These are phyloP conservation scores for Ctenopoma multispine DNA, from an alignment of 2,797 vertebrate genomes.

Conservation along the genomic window DNA sequence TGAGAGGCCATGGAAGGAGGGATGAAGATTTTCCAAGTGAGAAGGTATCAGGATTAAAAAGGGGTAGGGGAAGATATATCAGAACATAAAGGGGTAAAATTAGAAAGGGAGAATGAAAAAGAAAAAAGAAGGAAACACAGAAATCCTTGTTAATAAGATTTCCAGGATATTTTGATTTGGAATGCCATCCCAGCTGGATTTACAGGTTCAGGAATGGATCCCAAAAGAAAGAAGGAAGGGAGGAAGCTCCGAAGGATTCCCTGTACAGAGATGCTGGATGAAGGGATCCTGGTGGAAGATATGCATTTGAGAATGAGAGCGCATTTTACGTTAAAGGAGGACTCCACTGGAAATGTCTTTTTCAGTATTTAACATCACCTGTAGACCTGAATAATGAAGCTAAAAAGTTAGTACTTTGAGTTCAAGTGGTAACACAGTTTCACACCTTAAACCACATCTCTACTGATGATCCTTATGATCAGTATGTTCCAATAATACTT, in stretches of 20 bases:
- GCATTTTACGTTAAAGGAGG: slow-evolving; percentile 48
- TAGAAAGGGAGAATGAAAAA: slow-evolving; percentile 48
- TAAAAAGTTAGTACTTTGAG: background rate
- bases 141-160: slow-evolving; percentile 83
- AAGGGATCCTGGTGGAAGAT: slow-evolving; percentile 58
- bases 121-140: slow-evolving; percentile 69
- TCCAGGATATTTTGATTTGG: slow-evolving; percentile 65
- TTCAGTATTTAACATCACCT: background rate
- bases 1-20: slow-evolving; percentile 51
- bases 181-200: slow-evolving; percentile 64
- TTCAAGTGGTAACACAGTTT: background rate
- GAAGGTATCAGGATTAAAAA: slow-evolving; percentile 12
- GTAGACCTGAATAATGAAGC: background rate
- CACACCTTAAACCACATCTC: too few species aligned
- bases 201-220: slow-evolving; percentile 60
- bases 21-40: slow-evolving; percentile 57
- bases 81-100: slow-evolving; percentile 49
- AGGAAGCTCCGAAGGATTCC: slow-evolving; percentile 63
- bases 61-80: slow-evolving; percentile 56
- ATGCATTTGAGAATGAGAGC: slow-evolving; percentile 50
- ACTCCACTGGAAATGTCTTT: slow-evolving; percentile 25
- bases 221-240: slow-evolving; percentile 52
- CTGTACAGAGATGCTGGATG: slow-evolving; percentile 62
- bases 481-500: background rate
- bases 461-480: background rate